These are phyloP conservation scores for Callyntrura sp. DNA, from an alignment of 2,888 invertebrate genomes.

Conservation along the genomic window DNA sequence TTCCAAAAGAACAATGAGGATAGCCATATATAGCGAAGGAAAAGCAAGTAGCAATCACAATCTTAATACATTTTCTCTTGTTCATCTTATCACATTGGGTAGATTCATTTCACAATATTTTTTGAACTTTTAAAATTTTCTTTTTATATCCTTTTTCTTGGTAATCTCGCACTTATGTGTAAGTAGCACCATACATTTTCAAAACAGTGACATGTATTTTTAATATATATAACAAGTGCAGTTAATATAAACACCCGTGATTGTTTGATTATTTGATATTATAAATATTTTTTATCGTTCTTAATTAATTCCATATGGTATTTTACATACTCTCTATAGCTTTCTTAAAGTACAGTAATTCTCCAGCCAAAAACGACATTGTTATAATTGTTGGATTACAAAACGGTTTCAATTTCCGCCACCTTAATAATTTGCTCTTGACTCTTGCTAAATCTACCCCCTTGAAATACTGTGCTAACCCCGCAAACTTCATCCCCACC, in stretches of 20 bases:
- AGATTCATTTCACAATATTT: neutral
- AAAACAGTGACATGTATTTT: neutral
- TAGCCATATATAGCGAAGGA: too few species aligned
- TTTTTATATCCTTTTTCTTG: too few species aligned
- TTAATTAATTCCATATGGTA: neutral
- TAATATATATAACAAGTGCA: too few species aligned
- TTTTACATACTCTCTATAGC: neutral
- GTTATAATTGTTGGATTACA: neutral
- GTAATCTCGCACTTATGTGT: too few species aligned
- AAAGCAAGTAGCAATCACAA: too few species aligned
- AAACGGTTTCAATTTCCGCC: slow-evolving; percentile 59
- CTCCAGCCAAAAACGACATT: neutral
- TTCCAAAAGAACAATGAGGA: too few species aligned
- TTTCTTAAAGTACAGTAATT: too few species aligned
- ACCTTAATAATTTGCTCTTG: slow-evolving; percentile 61
- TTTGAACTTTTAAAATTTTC: neutral
- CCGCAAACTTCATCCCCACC: neutral
- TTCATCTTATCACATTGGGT: too few species aligned
- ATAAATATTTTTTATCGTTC: neutral
- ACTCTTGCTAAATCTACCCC: slow-evolving; percentile 16
- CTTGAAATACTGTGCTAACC: slow-evolving; percentile 24
- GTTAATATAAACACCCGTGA: too few species aligned
- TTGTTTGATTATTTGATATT: neutral
- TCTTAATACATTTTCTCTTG: too few species aligned
- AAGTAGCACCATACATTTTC: neutral